Evolutionary conservation across 1,140 invertebrate species (phyloP).

Genomic region (Gryllus bimaculatus): DNA sequence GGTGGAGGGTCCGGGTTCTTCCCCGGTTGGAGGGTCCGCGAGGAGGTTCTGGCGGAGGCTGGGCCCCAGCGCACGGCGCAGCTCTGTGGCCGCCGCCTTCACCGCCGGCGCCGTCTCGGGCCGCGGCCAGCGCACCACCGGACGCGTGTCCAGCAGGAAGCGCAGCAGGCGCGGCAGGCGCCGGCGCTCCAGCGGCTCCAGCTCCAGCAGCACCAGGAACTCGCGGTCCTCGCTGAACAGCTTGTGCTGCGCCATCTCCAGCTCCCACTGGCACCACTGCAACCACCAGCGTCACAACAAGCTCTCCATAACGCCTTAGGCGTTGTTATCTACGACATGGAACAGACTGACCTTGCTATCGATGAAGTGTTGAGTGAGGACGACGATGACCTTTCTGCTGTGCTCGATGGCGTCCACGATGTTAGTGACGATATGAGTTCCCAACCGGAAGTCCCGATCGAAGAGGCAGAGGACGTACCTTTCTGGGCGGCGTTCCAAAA

Average conservation of each 20-base stretch:
- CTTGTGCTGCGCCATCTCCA: slow-evolving; percentile 22
- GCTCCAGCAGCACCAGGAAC: slow-evolving; percentile 19
- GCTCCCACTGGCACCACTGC: slow-evolving; percentile 21
- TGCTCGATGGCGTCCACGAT: background rate
- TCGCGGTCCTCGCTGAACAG: slow-evolving; percentile 12
- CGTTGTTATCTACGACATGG: too few relatives aligned
- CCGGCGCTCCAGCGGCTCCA: slow-evolving; percentile 14
- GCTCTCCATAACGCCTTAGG: too few relatives aligned
- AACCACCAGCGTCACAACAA: background rate
- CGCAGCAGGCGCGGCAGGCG: slow-evolving; percentile 15
- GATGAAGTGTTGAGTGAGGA: background rate
- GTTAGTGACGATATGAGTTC: background rate
- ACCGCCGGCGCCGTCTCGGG: background rate
- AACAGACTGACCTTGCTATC: background rate
- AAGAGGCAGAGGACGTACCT: background rate
- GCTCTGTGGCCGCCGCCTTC: background rate
- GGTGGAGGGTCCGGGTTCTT: background rate
- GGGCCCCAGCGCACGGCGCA: background rate
- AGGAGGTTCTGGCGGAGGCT: background rate
- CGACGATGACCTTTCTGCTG: background rate
- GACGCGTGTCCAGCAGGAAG: background rate
- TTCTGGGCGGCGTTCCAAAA: background rate
- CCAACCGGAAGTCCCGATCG: background rate
- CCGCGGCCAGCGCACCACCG: background rate
- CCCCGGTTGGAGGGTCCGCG: too few relatives aligned